phyloP scores from a whole-genome alignment of 2,797 vertebrate species.

The Ateles fusciceps region DNA sequence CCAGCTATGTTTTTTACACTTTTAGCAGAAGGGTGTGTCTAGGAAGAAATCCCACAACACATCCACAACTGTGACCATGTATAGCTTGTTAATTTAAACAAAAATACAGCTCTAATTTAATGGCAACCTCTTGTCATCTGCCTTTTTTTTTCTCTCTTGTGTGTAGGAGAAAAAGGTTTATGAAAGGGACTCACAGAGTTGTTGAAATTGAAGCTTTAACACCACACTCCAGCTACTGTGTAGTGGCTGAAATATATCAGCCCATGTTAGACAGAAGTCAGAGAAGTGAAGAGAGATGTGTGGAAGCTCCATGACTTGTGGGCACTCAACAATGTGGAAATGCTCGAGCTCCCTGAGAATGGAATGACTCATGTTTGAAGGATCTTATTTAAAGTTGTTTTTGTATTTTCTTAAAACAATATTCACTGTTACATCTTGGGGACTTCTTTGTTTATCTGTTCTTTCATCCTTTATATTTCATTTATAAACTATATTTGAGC shows the following conservation, averaged over 20 bases:
- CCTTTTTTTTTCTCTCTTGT: not conserved
- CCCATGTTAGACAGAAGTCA: constrained; percentile 72
- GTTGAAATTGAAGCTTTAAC: constrained; percentile 73
- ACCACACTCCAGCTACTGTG: constrained; percentile 71
- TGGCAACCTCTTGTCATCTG: not conserved
- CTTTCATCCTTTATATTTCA: constrained; percentile 12
- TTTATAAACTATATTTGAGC: constrained; percentile 2
- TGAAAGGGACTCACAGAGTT: constrained; percentile 75
- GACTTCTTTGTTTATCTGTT: not conserved
- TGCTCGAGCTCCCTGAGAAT: too few species aligned
- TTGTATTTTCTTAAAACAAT: not conserved
- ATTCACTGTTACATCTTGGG: not conserved
- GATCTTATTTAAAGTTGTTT: not conserved
- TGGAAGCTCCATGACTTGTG: constrained; percentile 41
- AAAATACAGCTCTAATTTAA: not conserved
- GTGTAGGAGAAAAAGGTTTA: constrained; percentile 78
- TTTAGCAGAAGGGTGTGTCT: not conserved
- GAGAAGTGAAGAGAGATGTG: constrained; percentile 75
- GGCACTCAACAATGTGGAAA: not conserved
- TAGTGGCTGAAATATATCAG: constrained; percentile 65
- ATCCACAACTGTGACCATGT: too few species aligned
- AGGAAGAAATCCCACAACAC: not conserved
- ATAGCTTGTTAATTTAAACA: not conserved
- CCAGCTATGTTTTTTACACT: not conserved
- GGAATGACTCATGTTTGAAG: not conserved